Percentiles rank a stretch among this genome's conserved stretches.
These are phyloP conservation scores for Eubasilissa regina DNA, from an alignment of 1,140 invertebrate genomes.

Conservation along the genomic window DNA sequence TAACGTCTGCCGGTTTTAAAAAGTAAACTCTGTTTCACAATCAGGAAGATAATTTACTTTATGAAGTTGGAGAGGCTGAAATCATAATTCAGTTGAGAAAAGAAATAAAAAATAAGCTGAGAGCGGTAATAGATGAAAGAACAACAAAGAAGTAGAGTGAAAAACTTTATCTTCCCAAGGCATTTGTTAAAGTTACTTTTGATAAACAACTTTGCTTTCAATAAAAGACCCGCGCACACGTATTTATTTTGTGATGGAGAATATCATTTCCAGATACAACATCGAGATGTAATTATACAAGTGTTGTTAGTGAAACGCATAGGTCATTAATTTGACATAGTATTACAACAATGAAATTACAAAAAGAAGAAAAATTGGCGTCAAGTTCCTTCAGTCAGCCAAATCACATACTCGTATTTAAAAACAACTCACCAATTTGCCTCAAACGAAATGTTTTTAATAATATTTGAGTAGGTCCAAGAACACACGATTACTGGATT, in stretches of 20 bases:
- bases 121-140: slow-evolving; percentile 34
- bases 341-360: too few species aligned
- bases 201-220: slow-evolving; percentile 58
- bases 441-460: too few species aligned
- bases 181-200: slow-evolving; percentile 56
- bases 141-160: slow-evolving; percentile 32
- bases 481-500: too few species aligned
- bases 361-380: too few species aligned
- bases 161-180: slow-evolving; percentile 24
- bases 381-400: too few species aligned
- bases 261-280: too few species aligned
- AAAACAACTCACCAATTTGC: too few species aligned
- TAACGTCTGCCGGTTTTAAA: not conserved
- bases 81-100: slow-evolving; percentile 45
- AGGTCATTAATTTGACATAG: too few species aligned
- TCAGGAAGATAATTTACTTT: slow-evolving; percentile 45
- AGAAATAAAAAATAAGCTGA: slow-evolving; percentile 33
- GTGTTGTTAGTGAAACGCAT: too few species aligned
- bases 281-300: too few species aligned
- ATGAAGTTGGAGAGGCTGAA: slow-evolving; percentile 36
- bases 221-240: slow-evolving; percentile 39
- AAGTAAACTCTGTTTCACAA: slow-evolving; percentile 23
- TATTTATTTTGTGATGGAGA: slow-evolving; percentile 20
- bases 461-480: too few species aligned
- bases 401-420: too few species aligned